These are phyloP conservation scores for Cryptus viduatorius DNA, from an alignment of 2,888 invertebrate genomes.

Conservation along the genomic window DNA sequence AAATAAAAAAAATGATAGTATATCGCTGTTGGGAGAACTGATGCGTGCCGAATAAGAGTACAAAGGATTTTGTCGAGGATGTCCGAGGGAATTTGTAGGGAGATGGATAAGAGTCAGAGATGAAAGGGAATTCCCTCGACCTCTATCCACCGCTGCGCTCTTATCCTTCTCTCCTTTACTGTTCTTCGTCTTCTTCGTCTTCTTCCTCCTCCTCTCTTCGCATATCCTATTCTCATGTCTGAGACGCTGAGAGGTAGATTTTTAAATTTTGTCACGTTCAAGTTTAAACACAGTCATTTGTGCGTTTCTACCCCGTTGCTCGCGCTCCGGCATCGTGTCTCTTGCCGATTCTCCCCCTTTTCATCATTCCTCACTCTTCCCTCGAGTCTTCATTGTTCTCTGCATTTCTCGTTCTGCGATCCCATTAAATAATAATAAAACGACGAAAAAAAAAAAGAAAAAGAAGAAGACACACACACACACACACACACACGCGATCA, in stretches of 20 bases:
- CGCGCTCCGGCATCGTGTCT: slow-evolving; percentile 61
- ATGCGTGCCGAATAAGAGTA: slow-evolving; percentile 50
- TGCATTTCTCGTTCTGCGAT: slow-evolving; percentile 62
- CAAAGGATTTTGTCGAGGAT: slow-evolving; percentile 28
- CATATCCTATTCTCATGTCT: slow-evolving; percentile 63
- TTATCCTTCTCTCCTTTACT: slow-evolving; percentile 46
- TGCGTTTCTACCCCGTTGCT: slow-evolving; percentile 74
- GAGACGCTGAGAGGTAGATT: slow-evolving; percentile 74
- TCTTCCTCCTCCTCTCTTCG: slow-evolving; percentile 47
- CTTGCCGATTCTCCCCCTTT: slow-evolving; percentile 77
- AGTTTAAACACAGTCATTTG: slow-evolving; percentile 85
- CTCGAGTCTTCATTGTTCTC: slow-evolving; percentile 63
- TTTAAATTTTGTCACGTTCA: slow-evolving; percentile 85
- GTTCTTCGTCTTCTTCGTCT: slow-evolving; percentile 58
- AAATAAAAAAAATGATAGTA: neutral
- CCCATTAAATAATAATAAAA: slow-evolving; percentile 56
- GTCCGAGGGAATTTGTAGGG: slow-evolving; percentile 40
- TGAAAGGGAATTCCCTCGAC: slow-evolving; percentile 63
- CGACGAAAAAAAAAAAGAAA: slow-evolving; percentile 24
- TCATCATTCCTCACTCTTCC: slow-evolving; percentile 68
- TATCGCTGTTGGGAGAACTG: slow-evolving; percentile 1
- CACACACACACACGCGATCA: slow-evolving; percentile 34
- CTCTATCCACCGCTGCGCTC: slow-evolving; percentile 44
- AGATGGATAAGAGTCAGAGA: slow-evolving; percentile 50
- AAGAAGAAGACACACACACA: slow-evolving; percentile 21